Evolutionary conservation across 1,140 invertebrate species (phyloP).

Genomic region (Camponotus vicinus): DNA sequence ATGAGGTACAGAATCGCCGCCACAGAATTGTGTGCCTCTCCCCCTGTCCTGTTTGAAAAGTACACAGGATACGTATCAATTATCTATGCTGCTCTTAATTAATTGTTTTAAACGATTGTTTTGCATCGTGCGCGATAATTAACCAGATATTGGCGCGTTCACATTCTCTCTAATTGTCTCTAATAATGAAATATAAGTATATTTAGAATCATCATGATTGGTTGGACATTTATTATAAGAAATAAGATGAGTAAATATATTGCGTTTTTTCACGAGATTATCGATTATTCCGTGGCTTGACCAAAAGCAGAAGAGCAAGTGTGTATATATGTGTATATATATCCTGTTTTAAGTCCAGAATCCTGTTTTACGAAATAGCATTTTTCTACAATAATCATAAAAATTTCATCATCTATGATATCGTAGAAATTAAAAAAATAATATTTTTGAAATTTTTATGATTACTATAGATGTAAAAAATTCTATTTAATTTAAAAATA

Average conservation of each 20-base stretch:
- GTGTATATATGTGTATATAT: too few species aligned
- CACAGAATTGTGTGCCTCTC: neutral
- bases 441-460: neutral
- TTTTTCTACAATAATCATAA: neutral
- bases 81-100: slow-evolving; percentile 11
- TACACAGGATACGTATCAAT: neutral
- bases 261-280: slow-evolving; percentile 19
- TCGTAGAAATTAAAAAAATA: neutral
- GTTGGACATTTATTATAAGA: neutral
- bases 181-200: slow-evolving; percentile 13
- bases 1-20: neutral
- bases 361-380: neutral
- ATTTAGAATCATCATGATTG: neutral
- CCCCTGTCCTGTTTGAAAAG: neutral
- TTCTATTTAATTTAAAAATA: neutral
- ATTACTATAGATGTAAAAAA: neutral
- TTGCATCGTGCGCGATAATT: neutral
- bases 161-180: neutral
- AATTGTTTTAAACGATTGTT: slow-evolving; percentile 9
- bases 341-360: too few species aligned
- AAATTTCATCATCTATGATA: slow-evolving; percentile 11
- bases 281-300: slow-evolving; percentile 18
- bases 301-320: neutral
- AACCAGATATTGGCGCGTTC: neutral
- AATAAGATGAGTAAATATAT: neutral